These are phyloP conservation scores for Lamellibrachia columna DNA, from an alignment of 2,888 invertebrate species.

Conservation along the genomic window DNA sequence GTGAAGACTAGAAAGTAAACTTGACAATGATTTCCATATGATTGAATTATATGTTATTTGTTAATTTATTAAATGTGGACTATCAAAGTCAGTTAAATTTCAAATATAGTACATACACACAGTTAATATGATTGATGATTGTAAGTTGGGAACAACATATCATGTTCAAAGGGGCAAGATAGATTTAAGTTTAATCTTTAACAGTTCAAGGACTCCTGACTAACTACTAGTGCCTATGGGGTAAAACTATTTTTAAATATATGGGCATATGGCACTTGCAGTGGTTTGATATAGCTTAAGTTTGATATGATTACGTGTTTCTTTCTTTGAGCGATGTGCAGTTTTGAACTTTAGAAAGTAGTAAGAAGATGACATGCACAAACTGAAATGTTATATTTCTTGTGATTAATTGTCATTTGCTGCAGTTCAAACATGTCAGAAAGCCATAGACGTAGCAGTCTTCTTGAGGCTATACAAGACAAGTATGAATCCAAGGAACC, in stretches of 20 bases:
- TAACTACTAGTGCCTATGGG: background rate
- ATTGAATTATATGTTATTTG: too few species aligned
- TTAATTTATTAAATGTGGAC: too few species aligned
- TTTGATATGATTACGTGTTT: background rate
- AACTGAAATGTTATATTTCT: background rate
- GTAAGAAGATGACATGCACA: background rate
- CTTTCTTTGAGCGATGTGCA: too few species aligned
- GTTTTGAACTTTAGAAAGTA: background rate
- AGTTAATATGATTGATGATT: too few species aligned
- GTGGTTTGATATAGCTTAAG: background rate
- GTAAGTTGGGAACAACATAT: too few species aligned
- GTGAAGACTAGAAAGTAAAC: too few species aligned
- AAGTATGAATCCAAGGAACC: background rate
- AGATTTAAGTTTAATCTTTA: background rate
- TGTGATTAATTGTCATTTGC: background rate
- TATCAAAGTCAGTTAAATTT: too few species aligned
- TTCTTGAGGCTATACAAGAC: background rate
- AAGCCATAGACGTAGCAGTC: background rate
- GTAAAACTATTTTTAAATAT: background rate
- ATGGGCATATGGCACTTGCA: background rate
- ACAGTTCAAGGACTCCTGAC: background rate
- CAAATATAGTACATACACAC: too few species aligned
- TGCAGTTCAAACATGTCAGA: background rate
- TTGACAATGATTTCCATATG: too few species aligned
- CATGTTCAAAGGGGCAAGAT: too few species aligned